Base-by-base conservation (phyloP, 2,888 invertebrate species). In the Dynastes tityus region DNA sequence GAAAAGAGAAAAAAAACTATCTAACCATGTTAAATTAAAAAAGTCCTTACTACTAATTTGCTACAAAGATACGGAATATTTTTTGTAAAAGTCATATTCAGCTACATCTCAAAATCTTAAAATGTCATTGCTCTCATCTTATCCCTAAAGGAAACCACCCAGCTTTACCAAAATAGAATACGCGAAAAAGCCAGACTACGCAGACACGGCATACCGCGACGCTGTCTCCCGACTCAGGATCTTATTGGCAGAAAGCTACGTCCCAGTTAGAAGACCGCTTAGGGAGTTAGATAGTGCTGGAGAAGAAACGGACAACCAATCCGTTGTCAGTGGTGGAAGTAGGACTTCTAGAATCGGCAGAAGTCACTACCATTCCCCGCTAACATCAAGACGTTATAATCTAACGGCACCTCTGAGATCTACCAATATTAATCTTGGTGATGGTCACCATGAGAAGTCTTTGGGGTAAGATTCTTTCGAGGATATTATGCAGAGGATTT, bases 121-220 rank as follows among this genome's bases (percentile, higher is more conserved):
- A 2, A 45, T 45, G 1, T 45, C 11, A 8, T 45, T 45, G 11
- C n/a, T 53, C 9, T 53, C 13, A 53, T 16, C 4, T n/a, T 16
- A 9, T 1, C 13, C 32, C n/a, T 55, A 27, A 27, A 65, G 65
- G 65, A 65, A 65, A 40, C 65, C 53, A 3, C 61, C 78, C 37
- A 58, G 63, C 27, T 53, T 79, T 53, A 77, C 80, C 13, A 83
- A 83, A 78, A 76, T 83, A 80, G 83, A 83, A 40, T 83, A 79
- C 77, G 65, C 81, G 53, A 81, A 82, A 74, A 82, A 82, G 53
- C 82, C 82, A 8, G 95, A 96, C 88, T 96, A 96, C 84, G 96
- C 95, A 0, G 96, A 96, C 86, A 91, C 94, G 83, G 95, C 95
- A 5, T 96, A 96, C 85, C 93, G 95, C 82, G 96, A 96, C 87